Evolutionary conservation across 1,140 invertebrate genomes (phyloP).

Genomic region (Zaprionus lachaisei): DNA sequence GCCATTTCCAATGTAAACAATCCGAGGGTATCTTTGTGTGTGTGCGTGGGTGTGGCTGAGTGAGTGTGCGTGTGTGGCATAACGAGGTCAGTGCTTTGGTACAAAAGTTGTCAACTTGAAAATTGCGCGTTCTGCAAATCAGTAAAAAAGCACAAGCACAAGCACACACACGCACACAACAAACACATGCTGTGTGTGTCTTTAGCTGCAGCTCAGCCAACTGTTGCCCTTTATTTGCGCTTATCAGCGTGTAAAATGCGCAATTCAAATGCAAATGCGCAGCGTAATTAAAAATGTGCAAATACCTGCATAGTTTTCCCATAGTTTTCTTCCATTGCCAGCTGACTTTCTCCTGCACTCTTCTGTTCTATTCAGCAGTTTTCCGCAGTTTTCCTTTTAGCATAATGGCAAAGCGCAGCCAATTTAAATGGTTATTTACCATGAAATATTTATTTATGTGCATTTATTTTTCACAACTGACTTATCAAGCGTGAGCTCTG

Average conservation of each 20-base stretch:
- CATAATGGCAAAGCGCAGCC: constrained; percentile 17
- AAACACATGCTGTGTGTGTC: constrained; percentile 43
- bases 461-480: constrained; percentile 21
- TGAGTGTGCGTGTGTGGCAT: constrained; percentile 32
- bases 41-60: constrained; percentile 14
- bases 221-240: constrained; percentile 75
- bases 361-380: constrained; percentile 3
- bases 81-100: constrained; percentile 76
- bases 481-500: neutral
- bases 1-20: constrained; percentile 53
- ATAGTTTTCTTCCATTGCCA: constrained; percentile 1
- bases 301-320: constrained; percentile 44
- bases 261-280: constrained; percentile 82
- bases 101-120: constrained; percentile 83
- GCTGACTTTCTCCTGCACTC: constrained; percentile 27
- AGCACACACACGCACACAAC: constrained; percentile 8
- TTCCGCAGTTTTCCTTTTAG: neutral
- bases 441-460: constrained; percentile 5
- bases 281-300: constrained; percentile 81
- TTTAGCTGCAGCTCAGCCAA: constrained; percentile 52
- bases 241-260: constrained; percentile 81
- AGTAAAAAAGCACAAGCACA: constrained; percentile 45
- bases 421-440: constrained; percentile 24
- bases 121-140: constrained; percentile 75
- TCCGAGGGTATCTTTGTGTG: constrained; percentile 13